Evolutionary conservation across 64 coral and sea anemone genomes (phyloP).

Genomic region (Pachyseris speciosa): DNA sequence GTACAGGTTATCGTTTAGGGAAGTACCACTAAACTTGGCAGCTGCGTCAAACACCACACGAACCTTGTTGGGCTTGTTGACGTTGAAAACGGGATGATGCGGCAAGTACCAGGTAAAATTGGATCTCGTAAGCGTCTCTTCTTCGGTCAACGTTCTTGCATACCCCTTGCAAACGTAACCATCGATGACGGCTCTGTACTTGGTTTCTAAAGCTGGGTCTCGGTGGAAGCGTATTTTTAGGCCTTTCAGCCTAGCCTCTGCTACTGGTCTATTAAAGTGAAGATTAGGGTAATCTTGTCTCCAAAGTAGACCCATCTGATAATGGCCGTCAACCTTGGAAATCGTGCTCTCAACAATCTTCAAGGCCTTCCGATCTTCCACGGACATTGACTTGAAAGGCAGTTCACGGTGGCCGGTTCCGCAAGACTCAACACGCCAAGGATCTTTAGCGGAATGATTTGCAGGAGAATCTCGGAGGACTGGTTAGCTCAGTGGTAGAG

Average conservation of each 20-base stretch:
- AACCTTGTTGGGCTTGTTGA: constrained; percentile 39
- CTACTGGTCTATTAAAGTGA: not conserved
- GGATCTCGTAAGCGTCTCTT: not conserved
- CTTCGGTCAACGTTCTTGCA: not conserved
- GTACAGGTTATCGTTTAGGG: not conserved
- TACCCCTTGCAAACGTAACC: not conserved
- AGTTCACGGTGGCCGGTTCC: not conserved
- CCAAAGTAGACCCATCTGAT: constrained; percentile 30
- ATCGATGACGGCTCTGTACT: constrained; percentile 3
- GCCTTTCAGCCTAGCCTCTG: not conserved
- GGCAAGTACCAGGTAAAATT: not conserved
- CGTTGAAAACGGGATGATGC: constrained; percentile 8
- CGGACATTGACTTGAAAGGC: not conserved
- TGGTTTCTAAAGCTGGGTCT: not conserved
- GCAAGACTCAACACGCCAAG: constrained; percentile 22
- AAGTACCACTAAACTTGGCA: not conserved
- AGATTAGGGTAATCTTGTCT: not conserved
- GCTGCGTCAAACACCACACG: too few species aligned
- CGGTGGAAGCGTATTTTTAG: not conserved
- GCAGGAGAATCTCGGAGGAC: constrained; percentile 6
- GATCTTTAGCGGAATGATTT: constrained; percentile 30
- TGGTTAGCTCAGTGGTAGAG: too few species aligned
- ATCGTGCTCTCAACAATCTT: constrained; percentile 3
- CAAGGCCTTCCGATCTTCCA: constrained; percentile 15
- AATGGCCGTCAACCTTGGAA: not conserved